A percentile compares a stretch with the other conserved stretches of the same genome.
These are phyloP conservation scores for Anneissia japonica DNA, from an alignment of 35 echinoderm and acorn worm genomes.

Conservation along the genomic window DNA sequence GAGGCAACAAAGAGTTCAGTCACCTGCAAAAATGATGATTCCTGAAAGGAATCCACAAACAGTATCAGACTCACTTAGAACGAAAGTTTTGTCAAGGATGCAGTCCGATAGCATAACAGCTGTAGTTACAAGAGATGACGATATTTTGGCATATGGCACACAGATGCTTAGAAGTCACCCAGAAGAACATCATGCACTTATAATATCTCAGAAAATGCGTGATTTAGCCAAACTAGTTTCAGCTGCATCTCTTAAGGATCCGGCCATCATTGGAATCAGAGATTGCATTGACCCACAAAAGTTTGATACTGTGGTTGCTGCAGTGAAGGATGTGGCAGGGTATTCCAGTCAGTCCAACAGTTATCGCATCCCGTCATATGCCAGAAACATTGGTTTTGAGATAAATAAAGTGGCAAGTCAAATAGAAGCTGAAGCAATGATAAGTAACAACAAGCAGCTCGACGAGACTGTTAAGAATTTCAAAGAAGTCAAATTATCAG, in stretches of 20 bases:
- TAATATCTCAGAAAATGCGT: slow-evolving; percentile 46
- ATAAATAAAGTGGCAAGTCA: slow-evolving; percentile 2
- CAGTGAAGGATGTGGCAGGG: slow-evolving; percentile 1
- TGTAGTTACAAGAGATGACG: neutral
- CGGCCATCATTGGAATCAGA: slow-evolving; percentile 4
- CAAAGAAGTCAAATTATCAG: slow-evolving; percentile 6
- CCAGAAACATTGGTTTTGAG: slow-evolving; percentile 37
- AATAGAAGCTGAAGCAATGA: neutral
- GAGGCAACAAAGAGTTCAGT: slow-evolving; percentile 14
- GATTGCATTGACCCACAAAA: slow-evolving; percentile 26
- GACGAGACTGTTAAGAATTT: slow-evolving; percentile 23
- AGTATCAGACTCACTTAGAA: too few relatives aligned
- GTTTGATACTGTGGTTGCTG: slow-evolving; percentile 26
- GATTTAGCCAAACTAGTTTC: slow-evolving; percentile 34
- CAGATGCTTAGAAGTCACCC: slow-evolving; percentile 30
- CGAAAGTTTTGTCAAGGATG: slow-evolving; percentile 19
- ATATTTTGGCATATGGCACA: slow-evolving; percentile 31
- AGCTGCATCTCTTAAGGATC: neutral
- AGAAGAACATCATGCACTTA: slow-evolving; percentile 30
- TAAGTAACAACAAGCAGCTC: neutral
- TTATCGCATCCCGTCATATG: slow-evolving; percentile 34
- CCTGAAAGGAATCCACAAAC: neutral
- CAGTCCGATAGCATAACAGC: neutral
- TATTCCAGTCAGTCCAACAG: neutral
- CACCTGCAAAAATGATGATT: slow-evolving; percentile 29